Evolutionary conservation across 2,888 invertebrate species (phyloP).

Genomic region (Oligia fasciuncula): DNA sequence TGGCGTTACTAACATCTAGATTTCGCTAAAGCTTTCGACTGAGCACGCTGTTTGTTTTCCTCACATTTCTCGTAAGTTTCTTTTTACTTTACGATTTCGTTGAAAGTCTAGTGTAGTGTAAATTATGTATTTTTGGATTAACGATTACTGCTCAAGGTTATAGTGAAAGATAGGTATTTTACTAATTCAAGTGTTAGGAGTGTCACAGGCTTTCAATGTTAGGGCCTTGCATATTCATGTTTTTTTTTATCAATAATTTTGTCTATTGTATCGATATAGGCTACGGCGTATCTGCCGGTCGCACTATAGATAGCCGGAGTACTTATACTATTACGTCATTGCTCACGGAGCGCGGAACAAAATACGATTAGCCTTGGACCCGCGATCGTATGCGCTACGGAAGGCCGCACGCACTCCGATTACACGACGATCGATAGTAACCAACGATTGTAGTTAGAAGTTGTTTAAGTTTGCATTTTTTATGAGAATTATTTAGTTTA

Average conservation of each 20-base stretch:
- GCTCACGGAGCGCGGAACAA: conserved; percentile 86
- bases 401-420: conserved; percentile 72
- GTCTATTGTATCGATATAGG: conserved; percentile 64
- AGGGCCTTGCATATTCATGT: not conserved
- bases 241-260: conserved; percentile 40
- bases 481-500: conserved; percentile 22
- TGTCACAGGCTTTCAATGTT: conserved; percentile 4
- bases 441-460: conserved; percentile 37
- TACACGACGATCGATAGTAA: conserved; percentile 57
- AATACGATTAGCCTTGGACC: conserved; percentile 86
- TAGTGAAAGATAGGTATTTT: not conserved
- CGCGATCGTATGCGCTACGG: conserved; percentile 78
- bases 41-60: conserved; percentile 31
- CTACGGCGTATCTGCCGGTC: conserved; percentile 67
- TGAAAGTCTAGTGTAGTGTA: conserved; percentile 32
- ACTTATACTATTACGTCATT: conserved; percentile 84
- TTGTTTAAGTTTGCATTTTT: conserved; percentile 29
- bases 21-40: conserved; percentile 17
- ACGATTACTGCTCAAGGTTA: conserved; percentile 27
- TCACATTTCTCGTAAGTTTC: conserved; percentile 25
- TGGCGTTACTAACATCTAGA: conserved; percentile 50
- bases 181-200: not conserved
- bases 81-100: conserved; percentile 38
- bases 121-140: conserved; percentile 40
- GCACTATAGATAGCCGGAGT: conserved; percentile 78